Evolutionary conservation across 30 jellyfish, hydroid and myxozoan genomes (phyloP), one percentile per base, ranked within the genome.

Genomic region (Catostylus mosaicus): DNA sequence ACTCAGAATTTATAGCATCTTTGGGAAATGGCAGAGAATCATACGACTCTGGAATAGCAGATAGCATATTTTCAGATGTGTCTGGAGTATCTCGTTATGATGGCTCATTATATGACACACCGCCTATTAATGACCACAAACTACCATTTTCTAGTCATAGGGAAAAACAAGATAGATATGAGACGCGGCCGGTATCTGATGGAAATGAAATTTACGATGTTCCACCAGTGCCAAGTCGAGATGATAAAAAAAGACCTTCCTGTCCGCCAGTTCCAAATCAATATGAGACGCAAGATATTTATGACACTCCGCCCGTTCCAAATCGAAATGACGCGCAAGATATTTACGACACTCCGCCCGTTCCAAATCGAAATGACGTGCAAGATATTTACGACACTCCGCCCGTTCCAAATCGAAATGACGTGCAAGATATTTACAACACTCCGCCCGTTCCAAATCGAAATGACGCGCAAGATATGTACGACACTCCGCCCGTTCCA

Each of bases 151-250:
- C n/a, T n/a, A n/a, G n/a, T n/a, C n/a, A n/a, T n/a, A n/a, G n/a
- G n/a, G n/a, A n/a, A n/a, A n/a, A n/a, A n/a, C n/a, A n/a, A n/a
- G 80, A 50, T 43, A 73, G 45, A 16, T 73, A 73, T 47, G 84
- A 73, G 18, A 32, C 40, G 18, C 84, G 72, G 22, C 84, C 84
- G 6, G 64, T 1, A 2, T 27, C 34, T 30, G 88, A 30, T 1
- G 38, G 20, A 48, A 48, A 45, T 23, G 73, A 33, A 8, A 75
- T 75, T 48, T 75, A 75, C 31, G 86, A 75, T 34, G 63, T 34
- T 26, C 86, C 63, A 16, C 63, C 63, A 48, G 24, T 16, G 14
- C 63, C 63, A 48, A 6, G 63, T 16, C 4, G 63, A 16, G 20
- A 48, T 48, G 24, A 16, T 16, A 23, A 27, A 16, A 16, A 48